These are phyloP conservation scores for Myxocyprinus asiaticus DNA, from an alignment of 2,113 vertebrate species.

Conservation along the genomic window DNA sequence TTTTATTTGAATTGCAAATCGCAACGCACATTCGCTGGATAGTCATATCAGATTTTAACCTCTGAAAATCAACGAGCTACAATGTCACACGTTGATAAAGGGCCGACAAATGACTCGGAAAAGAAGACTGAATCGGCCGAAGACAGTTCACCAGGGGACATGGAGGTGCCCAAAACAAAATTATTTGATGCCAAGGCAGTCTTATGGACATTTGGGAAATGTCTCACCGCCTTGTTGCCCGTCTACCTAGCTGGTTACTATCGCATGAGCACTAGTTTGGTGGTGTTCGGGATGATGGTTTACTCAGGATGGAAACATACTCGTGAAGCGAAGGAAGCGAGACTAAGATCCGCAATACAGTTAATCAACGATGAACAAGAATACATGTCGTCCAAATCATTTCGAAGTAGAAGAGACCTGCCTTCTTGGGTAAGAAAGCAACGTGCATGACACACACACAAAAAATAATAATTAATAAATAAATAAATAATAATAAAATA, in stretches of 20 bases:
- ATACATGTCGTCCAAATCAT: conserved; percentile 61
- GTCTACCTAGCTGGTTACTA: conserved; percentile 86
- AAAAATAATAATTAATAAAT: too few species aligned
- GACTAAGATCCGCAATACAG: conserved; percentile 74
- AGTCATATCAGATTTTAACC: too few species aligned
- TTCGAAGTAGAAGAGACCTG: conserved; percentile 75
- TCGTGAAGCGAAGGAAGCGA: conserved; percentile 78
- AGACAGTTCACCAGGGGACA: conserved; percentile 37
- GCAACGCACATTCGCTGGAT: background rate
- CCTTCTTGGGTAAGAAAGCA: conserved; percentile 81
- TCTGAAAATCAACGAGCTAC: background rate
- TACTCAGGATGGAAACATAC: conserved; percentile 87
- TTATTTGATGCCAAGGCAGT: conserved; percentile 71
- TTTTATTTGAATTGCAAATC: conserved; percentile 8
- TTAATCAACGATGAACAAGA: conserved; percentile 73
- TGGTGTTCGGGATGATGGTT: conserved; percentile 80
- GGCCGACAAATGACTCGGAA: background rate
- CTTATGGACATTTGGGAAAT: conserved; percentile 82
- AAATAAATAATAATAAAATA: too few species aligned
- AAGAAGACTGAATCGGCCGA: conserved; percentile 37
- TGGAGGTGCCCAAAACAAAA: conserved; percentile 17
- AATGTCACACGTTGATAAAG: background rate
- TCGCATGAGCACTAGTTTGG: conserved; percentile 82
- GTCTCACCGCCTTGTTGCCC: conserved; percentile 81
- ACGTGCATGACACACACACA: background rate